A percentile compares a stretch with the other conserved stretches of the same genome.
Evolutionary conservation across 2,888 invertebrate species (phyloP).

Genomic region (Iselma pallidipennis): DNA sequence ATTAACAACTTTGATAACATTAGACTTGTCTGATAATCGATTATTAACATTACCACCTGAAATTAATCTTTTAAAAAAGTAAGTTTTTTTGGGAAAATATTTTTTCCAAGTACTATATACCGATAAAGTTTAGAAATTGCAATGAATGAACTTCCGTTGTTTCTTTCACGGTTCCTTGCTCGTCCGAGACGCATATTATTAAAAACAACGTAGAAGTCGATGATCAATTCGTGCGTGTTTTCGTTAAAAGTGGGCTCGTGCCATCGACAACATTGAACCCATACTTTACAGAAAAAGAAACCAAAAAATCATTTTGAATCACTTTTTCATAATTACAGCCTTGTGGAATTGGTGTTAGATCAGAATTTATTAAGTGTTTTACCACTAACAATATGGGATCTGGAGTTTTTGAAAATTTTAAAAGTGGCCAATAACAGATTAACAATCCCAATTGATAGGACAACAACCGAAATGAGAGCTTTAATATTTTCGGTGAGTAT

Average conservation of each 20-base stretch:
- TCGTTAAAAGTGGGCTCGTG: conserved; percentile 25
- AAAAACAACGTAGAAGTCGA: conserved; percentile 40
- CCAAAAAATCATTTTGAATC: conserved; percentile 27
- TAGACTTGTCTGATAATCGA: conserved; percentile 72
- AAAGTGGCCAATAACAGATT: conserved; percentile 64
- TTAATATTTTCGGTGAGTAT: conserved; percentile 60
- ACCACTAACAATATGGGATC: conserved; percentile 62
- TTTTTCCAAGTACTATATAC: neutral
- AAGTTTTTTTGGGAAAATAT: conserved; percentile 41
- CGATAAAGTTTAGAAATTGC: conserved; percentile 37
- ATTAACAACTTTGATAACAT: conserved; percentile 63
- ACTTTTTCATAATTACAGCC: conserved; percentile 59
- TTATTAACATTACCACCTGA: conserved; percentile 67
- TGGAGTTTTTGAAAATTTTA: conserved; percentile 65
- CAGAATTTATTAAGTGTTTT: conserved; percentile 71
- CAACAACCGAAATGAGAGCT: conserved; percentile 62
- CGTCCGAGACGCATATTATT: conserved; percentile 48
- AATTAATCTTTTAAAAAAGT: conserved; percentile 64
- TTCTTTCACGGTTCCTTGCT: conserved; percentile 47
- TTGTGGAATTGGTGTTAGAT: conserved; percentile 72
- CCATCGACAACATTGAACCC: conserved; percentile 5
- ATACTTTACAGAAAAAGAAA: too few relatives aligned
- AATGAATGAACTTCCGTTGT: conserved; percentile 50
- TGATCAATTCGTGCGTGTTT: conserved; percentile 45
- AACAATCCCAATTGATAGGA: conserved; percentile 56